A percentile compares a stretch with the other conserved stretches of the same genome.
Evolutionary conservation across 2,888 invertebrate species (phyloP).

Genomic region (Tenthredo notha): DNA sequence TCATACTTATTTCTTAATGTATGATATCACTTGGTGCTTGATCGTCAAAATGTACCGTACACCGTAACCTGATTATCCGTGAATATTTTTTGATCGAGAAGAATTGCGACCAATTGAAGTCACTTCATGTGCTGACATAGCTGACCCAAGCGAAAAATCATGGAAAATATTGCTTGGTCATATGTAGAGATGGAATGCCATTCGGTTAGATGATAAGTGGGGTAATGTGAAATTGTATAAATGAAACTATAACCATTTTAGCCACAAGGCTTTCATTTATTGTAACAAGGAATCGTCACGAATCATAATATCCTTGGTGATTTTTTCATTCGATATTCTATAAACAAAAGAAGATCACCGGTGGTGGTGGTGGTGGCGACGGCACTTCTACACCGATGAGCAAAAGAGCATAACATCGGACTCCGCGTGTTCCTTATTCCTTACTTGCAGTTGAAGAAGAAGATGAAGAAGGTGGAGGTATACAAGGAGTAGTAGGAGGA

Average conservation of each 20-base stretch:
- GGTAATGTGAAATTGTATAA: background rate
- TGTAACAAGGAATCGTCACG: background rate
- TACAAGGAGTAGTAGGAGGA: constrained; percentile 58
- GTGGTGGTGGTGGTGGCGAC: constrained; percentile 35
- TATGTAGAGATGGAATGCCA: background rate
- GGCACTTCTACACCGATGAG: constrained; percentile 24
- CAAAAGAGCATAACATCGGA: constrained; percentile 38
- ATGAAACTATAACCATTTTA: background rate
- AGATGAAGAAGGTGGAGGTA: constrained; percentile 55
- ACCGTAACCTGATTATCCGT: background rate
- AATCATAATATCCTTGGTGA: background rate
- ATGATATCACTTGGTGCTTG: too few relatives aligned
- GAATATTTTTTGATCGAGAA: background rate
- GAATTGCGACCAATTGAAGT: background rate
- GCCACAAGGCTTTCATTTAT: background rate
- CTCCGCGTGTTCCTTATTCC: constrained; percentile 54
- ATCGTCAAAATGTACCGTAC: too few relatives aligned
- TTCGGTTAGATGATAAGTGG: background rate
- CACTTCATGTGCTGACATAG: background rate
- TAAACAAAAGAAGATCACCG: constrained; percentile 38
- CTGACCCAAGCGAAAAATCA: background rate
- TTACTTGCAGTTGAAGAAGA: constrained; percentile 57
- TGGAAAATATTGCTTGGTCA: background rate
- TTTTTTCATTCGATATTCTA: background rate
- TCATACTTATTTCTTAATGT: too few relatives aligned